These are phyloP conservation scores for rabbit (Oryctolagus cuniculus) DNA, from an alignment of 2,113 vertebrate genomes.

Conservation along the genomic window DNA sequence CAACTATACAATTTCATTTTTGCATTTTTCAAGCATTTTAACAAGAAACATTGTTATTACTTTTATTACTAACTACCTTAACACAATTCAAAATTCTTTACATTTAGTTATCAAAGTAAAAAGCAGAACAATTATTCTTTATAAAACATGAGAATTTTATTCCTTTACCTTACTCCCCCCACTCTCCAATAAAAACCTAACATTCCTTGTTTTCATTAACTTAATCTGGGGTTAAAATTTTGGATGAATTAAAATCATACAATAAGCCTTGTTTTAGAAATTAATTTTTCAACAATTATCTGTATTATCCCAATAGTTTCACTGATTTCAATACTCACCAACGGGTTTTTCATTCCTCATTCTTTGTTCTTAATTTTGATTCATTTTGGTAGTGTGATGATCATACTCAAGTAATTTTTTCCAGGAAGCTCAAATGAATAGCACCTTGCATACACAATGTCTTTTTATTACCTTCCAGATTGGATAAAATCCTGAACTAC, in stretches of 20 bases:
- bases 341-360: not conserved
- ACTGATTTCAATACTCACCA: conserved; percentile 39
- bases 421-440: not conserved
- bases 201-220: not conserved
- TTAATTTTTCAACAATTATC: not conserved
- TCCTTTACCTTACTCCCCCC: not conserved
- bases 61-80: conserved; percentile 50
- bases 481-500: conserved; percentile 6
- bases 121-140: not conserved
- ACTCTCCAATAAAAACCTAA: not conserved
- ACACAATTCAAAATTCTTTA: conserved; percentile 43
- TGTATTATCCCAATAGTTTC: not conserved
- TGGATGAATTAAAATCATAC: not conserved
- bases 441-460: not conserved
- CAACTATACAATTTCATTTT: conserved; percentile 3
- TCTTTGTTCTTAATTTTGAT: conserved; percentile 42
- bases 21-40: conserved; percentile 35
- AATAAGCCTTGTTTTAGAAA: not conserved
- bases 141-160: conserved; percentile 29
- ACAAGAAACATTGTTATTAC: conserved; percentile 51
- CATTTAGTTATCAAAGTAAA: conserved; percentile 54
- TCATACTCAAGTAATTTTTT: conserved; percentile 9
- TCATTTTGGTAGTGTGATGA: conserved; percentile 2
- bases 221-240: not conserved
- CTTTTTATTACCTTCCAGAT: not conserved